Conservation (phyloP, 1,140 invertebrate genomes). For the Phthorimaea operculella region DNA sequence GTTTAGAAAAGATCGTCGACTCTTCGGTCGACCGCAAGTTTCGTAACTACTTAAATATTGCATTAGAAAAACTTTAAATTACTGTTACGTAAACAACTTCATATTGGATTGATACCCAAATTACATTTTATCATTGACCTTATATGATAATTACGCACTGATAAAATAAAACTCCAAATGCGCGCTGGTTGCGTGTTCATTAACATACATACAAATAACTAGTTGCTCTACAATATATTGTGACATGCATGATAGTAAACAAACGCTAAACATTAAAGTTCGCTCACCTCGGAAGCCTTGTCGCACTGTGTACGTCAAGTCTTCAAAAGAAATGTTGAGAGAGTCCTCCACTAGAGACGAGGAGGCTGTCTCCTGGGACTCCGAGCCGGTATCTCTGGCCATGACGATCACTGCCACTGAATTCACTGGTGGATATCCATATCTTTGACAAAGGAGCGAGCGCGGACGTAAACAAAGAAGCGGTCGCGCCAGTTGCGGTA, state of each 20-base stretch:
- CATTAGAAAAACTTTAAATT: too few species aligned
- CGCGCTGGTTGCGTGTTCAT: too few species aligned
- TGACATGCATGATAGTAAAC: constrained; percentile 9
- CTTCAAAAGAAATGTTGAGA: constrained; percentile 51
- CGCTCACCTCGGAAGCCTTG: constrained; percentile 38
- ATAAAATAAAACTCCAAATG: not conserved
- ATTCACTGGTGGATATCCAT: constrained; percentile 40
- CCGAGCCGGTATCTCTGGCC: constrained; percentile 40
- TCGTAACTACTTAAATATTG: too few species aligned
- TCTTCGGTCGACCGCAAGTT: too few species aligned
- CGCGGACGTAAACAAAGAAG: constrained; percentile 39
- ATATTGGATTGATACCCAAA: too few species aligned
- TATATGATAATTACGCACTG: not conserved
- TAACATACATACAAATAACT: too few species aligned
- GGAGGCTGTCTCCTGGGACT: constrained; percentile 49
- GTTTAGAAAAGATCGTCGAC: too few species aligned
- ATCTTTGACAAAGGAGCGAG: constrained; percentile 40
- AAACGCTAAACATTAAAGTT: constrained; percentile 13
- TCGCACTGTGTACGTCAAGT: constrained; percentile 44
- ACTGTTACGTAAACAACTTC: too few species aligned
- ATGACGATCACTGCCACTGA: constrained; percentile 31
- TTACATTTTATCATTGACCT: not conserved
- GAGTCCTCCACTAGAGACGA: constrained; percentile 45
- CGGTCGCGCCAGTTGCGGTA: constrained; percentile 18
- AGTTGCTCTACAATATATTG: too few species aligned